A percentile compares a stretch with the other conserved stretches of the same genome.
Conservation (phyloP, 1,140 invertebrate species). For the Drosophila malerkotliana region DNA sequence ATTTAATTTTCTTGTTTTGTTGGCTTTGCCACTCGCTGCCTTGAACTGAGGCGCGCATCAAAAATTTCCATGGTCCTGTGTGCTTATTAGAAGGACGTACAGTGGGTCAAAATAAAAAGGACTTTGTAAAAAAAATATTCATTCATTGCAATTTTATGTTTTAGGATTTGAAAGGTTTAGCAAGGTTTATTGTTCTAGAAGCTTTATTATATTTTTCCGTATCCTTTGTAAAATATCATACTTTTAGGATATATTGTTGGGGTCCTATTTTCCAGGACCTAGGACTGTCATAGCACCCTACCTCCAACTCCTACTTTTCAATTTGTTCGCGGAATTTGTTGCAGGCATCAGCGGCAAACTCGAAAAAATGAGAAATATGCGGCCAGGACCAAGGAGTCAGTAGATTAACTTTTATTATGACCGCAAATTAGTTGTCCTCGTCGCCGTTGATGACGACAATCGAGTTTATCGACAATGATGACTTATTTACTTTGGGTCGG, state of each 20-base stretch:
- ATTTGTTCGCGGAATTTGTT: constrained; percentile 60
- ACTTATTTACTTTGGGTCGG: constrained; percentile 69
- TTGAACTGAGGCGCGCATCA: constrained; percentile 51
- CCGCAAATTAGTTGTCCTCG: constrained; percentile 84
- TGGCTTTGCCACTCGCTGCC: constrained; percentile 49
- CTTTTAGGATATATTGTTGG: too few relatives aligned
- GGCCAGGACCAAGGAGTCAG: constrained; percentile 63
- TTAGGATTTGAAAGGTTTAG: too few relatives aligned
- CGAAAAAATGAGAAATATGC: constrained; percentile 14
- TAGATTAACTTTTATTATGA: constrained; percentile 84
- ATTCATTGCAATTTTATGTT: too few relatives aligned
- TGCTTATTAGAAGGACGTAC: constrained; percentile 24
- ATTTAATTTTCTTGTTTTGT: constrained; percentile 84
- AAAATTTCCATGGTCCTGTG: constrained; percentile 22
- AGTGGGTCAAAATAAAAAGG: constrained; percentile 5
- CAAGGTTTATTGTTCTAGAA: too few relatives aligned
- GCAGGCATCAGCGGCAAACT: constrained; percentile 23
- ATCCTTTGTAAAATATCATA: not conserved
- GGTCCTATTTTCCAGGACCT: too few relatives aligned
- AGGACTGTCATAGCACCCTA: too few relatives aligned
- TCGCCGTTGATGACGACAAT: constrained; percentile 80
- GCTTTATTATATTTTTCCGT: too few relatives aligned
- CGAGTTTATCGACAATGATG: constrained; percentile 73
- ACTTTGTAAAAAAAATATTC: too few relatives aligned
- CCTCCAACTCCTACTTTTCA: constrained; percentile 17